A percentile compares a stretch with the other conserved stretches of the same genome.
phyloP scores from a whole-genome alignment of 2,888 invertebrate species.

The Cerceris rybyensis region DNA sequence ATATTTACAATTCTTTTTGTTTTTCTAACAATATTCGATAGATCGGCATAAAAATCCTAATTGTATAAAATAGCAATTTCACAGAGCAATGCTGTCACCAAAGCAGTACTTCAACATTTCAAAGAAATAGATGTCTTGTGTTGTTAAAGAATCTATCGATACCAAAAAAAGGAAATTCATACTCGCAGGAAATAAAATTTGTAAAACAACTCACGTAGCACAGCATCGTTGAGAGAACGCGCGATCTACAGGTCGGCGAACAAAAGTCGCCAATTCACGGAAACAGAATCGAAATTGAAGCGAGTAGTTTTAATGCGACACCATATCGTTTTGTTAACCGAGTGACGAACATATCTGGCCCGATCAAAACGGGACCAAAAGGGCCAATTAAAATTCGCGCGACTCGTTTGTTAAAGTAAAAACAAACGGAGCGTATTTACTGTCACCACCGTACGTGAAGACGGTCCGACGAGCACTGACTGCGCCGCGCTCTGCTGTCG shows the following conservation, averaged over 20 bases:
- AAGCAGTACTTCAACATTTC: no score
- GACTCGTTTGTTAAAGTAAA: constrained; percentile 12
- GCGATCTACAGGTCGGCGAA: constrained; percentile 8
- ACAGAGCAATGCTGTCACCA: no score
- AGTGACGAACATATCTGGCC: not conserved
- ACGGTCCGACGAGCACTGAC: constrained; percentile 74
- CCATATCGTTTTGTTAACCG: not conserved
- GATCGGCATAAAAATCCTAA: no score
- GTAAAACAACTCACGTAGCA: constrained; percentile 67
- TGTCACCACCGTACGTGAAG: constrained; percentile 67
- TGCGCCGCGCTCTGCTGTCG: constrained; percentile 68
- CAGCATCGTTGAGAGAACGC: constrained; percentile 53
- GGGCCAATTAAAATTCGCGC: constrained; percentile 6
- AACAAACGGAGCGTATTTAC: constrained; percentile 22
- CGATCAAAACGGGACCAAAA: not conserved
- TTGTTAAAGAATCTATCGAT: not conserved
- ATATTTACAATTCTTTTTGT: no score
- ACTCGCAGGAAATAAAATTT: not conserved
- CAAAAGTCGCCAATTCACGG: constrained; percentile 4
- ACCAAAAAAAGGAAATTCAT: not conserved
- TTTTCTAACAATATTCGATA: no score
- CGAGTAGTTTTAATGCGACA: not conserved
- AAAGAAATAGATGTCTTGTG: no score
- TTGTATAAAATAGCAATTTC: no score
- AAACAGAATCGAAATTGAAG: not conserved